A percentile compares a stretch with the other conserved stretches of the same genome.
phyloP scores from a whole-genome alignment of 1,140 invertebrate species.

The Babylonia areolata region DNA sequence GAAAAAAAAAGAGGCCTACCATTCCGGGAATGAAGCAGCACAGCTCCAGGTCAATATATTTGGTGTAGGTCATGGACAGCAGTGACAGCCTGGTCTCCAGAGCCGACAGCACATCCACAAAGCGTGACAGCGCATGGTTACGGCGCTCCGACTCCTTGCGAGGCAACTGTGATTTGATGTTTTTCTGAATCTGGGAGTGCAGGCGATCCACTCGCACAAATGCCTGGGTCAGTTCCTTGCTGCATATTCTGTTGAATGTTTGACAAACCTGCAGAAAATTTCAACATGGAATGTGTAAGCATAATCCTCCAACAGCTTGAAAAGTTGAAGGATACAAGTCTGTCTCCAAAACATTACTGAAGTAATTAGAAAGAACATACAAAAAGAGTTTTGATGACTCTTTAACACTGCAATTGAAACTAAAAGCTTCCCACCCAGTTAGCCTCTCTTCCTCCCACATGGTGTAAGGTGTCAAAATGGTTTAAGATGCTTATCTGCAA shows the following conservation, averaged over 20 bases:
- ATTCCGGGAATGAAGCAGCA: conserved; percentile 97
- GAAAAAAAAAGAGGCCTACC: conserved; percentile 74
- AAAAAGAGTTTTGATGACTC: too few species aligned
- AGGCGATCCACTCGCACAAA: conserved; percentile 87
- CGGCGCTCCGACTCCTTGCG: conserved; percentile 91
- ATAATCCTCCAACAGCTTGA: too few species aligned
- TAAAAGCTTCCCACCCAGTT: too few species aligned
- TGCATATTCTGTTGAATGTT: conserved; percentile 85
- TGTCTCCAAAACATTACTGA: too few species aligned
- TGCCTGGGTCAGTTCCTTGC: conserved; percentile 86
- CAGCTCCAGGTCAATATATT: conserved; percentile 87
- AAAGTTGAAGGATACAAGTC: too few species aligned
- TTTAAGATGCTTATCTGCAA: too few species aligned
- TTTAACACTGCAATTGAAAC: too few species aligned
- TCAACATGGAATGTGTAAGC: too few species aligned
- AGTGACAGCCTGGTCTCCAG: conserved; percentile 94
- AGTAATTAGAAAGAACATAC: too few species aligned
- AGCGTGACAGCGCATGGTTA: conserved; percentile 87
- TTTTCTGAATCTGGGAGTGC: conserved; percentile 81
- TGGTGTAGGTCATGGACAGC: conserved; percentile 93
- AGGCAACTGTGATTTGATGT: conserved; percentile 88
- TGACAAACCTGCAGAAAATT: conserved; percentile 84
- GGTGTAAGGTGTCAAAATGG: too few species aligned
- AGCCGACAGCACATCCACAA: conserved; percentile 91
- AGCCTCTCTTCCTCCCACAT: too few species aligned